Evolutionary conservation across 2,113 vertebrate genomes (phyloP), one percentile per base, ranked within the genome.

Genomic region (Seriola dumerili): DNA sequence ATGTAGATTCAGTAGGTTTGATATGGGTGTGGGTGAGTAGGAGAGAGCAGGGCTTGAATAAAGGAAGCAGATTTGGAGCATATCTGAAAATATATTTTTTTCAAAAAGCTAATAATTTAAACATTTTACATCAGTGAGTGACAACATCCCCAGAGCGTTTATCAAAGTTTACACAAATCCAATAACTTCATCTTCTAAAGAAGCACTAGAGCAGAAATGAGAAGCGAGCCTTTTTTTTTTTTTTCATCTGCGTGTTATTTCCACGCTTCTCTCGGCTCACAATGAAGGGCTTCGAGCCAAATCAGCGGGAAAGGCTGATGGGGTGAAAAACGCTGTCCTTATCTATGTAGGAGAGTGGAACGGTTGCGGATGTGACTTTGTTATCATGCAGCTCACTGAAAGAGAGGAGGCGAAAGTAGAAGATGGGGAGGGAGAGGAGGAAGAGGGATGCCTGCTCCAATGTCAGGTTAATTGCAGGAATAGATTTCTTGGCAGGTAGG

Each of bases 291-390:
- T 88, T 54, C 13, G 1, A 82, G 85, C 36, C 64, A 89, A 90
- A 89, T 89, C 89, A 63, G 62, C 0, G 59, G 55, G 77, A 78
- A 80, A 72, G 78, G 57, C 75, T 84, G 91, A 92, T 66, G 78
- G 57, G 55, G 73, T 63, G 85, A 65, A 70, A 91, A 88, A 54
- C n/a, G 29, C 7, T 4, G 8, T 32, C 63, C 82, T 91, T 88
- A 89, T 90, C 88, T 84, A 71, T 11, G 57, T 59, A 57, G 77
- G 65, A 46, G 81, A 86, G 86, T 72, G 78, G 86, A 88, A 87
- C 62, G 84, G 81, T 90, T 84, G 86, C 76, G 71, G 89, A 84
- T 84, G 79, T 81, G 88, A 80, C 83, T 88, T 73, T 78, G 83
- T 85, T 86, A 90, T 88, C 80, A 68, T 81, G 77, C 81, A 48